Evolutionary conservation across 2,888 invertebrate genomes (phyloP), one percentile per base, ranked within the genome.

Genomic region (Tineola bisselliella): DNA sequence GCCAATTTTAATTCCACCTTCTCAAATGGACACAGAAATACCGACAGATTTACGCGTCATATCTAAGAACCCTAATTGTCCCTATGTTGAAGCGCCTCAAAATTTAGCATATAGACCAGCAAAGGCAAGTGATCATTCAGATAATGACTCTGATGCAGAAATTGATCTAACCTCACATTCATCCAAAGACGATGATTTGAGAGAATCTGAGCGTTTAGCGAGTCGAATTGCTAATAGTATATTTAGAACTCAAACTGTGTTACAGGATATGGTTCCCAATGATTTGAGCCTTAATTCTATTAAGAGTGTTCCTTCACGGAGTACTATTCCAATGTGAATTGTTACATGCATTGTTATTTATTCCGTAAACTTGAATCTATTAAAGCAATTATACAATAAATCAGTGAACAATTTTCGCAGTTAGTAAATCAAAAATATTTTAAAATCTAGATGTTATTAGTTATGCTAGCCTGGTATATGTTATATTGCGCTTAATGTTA

Each of bases 81-180:
- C 83, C 0, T 87, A 79, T 62, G 63, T 72, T 33, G 75, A 84
- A 0, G 77, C 84, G 56, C 86, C 83, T 0, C 82, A 84, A 62
- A 83, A 87, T 63, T 67, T 86, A 61, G 84, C 84, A 0, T 86
- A 81, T 62, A 75, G 77, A 30, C 73, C 72, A 10, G 33, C 70
- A 74, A 64, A 68, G 75, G 73, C 72, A 5, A 74, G 74, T 62
- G 79, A 79, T 18, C 70, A 72, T 8, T 81, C 78, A 59, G 86
- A 86, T 33, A 87, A 86, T 62, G 88, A 87, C 44, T 84, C 80
- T 62, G 88, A 88, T 62, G 73, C 88, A 0, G 88, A 88, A 70
- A 88, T 88, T 56, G 88, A 88, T 74, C 72, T 88, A 1, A 88
- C 88, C 0, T 88, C 88, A 8, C 86, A 88, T 64, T 84, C 75